Evolutionary conservation across 92 coral and sea anemone genomes (phyloP).

Genomic region (Bergia puertoricense): DNA sequence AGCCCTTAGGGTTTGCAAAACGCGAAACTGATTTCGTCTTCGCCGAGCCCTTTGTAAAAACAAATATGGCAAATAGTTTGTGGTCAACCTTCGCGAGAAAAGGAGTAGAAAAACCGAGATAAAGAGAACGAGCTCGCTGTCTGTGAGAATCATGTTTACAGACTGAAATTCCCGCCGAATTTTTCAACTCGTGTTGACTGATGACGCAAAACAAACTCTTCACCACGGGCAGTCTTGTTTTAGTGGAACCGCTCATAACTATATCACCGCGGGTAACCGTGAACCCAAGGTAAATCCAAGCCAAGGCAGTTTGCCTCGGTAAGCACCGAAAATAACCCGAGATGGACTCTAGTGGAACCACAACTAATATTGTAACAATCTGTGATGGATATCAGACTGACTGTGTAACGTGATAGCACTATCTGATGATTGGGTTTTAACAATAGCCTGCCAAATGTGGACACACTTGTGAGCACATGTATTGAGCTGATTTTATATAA

Average conservation of each 20-base stretch:
- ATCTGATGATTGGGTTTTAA: neutral
- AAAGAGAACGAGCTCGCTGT: neutral
- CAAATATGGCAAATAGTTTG: slow-evolving; percentile 35
- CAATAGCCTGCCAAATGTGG: neutral
- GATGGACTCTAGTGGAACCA: slow-evolving; percentile 9
- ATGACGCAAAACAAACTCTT: slow-evolving; percentile 12
- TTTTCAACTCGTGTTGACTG: slow-evolving; percentile 3
- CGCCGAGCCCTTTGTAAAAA: neutral
- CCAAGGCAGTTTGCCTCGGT: slow-evolving; percentile 37
- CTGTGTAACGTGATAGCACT: neutral
- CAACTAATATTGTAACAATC: neutral
- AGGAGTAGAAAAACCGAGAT: slow-evolving; percentile 34
- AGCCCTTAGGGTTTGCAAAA: neutral
- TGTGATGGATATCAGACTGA: no score
- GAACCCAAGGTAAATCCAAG: slow-evolving; percentile 39
- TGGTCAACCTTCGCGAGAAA: slow-evolving; percentile 33
- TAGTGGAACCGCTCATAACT: slow-evolving; percentile 38
- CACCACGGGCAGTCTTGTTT: slow-evolving; percentile 41
- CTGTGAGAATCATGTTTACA: slow-evolving; percentile 28
- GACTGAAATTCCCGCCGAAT: neutral
- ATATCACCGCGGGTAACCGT: neutral
- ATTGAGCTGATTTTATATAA: no score
- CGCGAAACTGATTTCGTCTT: no score
- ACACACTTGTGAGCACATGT: neutral
- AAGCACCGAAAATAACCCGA: slow-evolving; percentile 13